Base-by-base conservation (phyloP, 64 coral and sea anemone species). In the Anthopleura sola region DNA sequence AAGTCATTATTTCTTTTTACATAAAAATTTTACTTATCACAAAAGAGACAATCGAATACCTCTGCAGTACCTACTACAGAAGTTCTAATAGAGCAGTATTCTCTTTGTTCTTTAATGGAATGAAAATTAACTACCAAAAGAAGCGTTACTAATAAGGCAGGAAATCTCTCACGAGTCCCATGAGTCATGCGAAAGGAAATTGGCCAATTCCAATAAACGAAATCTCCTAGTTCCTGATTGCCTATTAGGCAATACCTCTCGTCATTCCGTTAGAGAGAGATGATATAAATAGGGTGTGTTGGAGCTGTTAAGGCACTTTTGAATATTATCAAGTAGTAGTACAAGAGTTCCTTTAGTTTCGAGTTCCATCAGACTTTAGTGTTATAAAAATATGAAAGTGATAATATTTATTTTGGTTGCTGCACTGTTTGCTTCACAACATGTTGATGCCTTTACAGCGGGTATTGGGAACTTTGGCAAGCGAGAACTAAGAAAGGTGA, bases 401-500 rank as follows among this genome's bases (percentile, higher is more conserved):
- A n/a, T 81, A 23, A 21, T 81, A 24, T 81, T 81, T 20, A 3
- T 53, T 14, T 46, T 81, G 17, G 8, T 81, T 81, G 78, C n/a
- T 53, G 24, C 32, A 10, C 9, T 81, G 14, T 19, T 81, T 9
- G 78, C 33, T 29, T 48, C 78, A 7, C 78, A 81, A 20, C 37
- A 81, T 18, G 49, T 32, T 3, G 49, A 46, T 48, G 78, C 78
- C 8, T 81, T 81, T 15, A 81, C 78, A 21, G 78, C 78, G 21
- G 78, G 78, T 3, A 81, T 81, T n/a, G 78, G 78, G 6, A 81
- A 81, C 37, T 81, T 81, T 81, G 78, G 78, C 19, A 81, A 81
- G 33, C 78, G 78, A 53, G 78, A 81, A 81, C 49, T 81, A 16
- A 38, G 37, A 44, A 46, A 81, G 78, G 78, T 81, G 19, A 81